Percentiles rank a stretch among this genome's conserved stretches.
These are phyloP conservation scores for Andrena cerasifolii DNA, from an alignment of 1,140 invertebrate species.

Conservation along the genomic window DNA sequence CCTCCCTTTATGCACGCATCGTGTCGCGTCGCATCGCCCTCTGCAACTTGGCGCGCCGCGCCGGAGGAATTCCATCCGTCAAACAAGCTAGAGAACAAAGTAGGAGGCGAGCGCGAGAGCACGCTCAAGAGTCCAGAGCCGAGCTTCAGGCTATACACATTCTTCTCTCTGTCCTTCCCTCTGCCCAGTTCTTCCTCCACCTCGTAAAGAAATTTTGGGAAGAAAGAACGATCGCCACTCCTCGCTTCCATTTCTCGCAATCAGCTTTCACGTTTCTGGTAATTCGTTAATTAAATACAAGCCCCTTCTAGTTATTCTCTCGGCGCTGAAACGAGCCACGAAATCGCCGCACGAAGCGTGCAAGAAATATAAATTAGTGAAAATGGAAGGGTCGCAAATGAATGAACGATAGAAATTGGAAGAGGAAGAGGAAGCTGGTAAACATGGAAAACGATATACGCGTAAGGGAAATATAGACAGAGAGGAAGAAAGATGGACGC, in stretches of 20 bases:
- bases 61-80: constrained; percentile 30
- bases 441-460: too few species aligned
- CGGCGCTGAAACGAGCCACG: too few species aligned
- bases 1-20: neutral
- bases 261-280: neutral
- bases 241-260: neutral
- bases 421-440: too few species aligned
- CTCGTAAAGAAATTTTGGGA: constrained; percentile 11
- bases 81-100: constrained; percentile 42
- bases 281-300: constrained; percentile 9
- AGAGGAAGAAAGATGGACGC: too few species aligned
- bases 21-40: constrained; percentile 7
- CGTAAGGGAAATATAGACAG: neutral
- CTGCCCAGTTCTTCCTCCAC: neutral
- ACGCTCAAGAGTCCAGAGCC: constrained; percentile 11
- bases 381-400: too few species aligned
- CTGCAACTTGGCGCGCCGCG: neutral
- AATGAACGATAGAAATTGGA: too few species aligned
- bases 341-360: too few species aligned
- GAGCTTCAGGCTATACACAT: constrained; percentile 18
- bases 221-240: neutral
- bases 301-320: too few species aligned
- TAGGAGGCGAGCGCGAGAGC: constrained; percentile 11
- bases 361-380: too few species aligned
- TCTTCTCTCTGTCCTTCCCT: neutral